Base-by-base conservation (phyloP, 1,140 invertebrate genomes). In the Drosophila truncata region DNA sequence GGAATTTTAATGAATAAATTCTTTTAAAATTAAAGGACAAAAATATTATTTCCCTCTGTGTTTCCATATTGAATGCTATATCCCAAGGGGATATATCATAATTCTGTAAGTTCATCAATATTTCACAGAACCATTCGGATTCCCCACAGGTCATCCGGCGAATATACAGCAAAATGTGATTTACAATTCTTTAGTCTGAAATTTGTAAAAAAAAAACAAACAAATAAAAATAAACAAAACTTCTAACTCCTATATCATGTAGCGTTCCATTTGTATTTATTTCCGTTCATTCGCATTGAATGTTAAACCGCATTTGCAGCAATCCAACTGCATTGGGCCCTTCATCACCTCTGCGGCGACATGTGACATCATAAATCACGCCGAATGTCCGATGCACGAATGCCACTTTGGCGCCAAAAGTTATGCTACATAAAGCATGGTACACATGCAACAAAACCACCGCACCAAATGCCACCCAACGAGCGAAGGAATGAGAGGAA, bases 341-440 rank as follows among this genome's bases (percentile, higher is more conserved):
- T 78, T 78, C 74, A 78, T 78, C 74, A 78, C 63, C 74, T 77
- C 57, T 61, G 74, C 74, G 72, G 55, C 63, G 74, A 69, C 74
- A 82, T 49, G 57, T 82, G 80, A 49, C 75, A 80, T 50, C 63
- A 84, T 78, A 69, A 80, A 77, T 85, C 72, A 78, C 67, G 44
- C 47, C 58, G 49, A 50, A 33, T 72, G 70, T 76, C 67, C 63
- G 63, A 62, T 52, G 58, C 80, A 65, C 69, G 47, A 59, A 83
- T 82, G 80, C 71, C 70, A 70, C 63, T 75, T 84, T 84, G 81
- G 81, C 81, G 81, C 81, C 81, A 84, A 84, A 84, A 84, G 81
- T 66, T 84, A 72, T 80, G 76, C 76, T 80, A 83, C 76, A 83
- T 78, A 83, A 83, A 80, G 72, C 63, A 75, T 61, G 57, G 52